These are phyloP conservation scores for Linhomoeus sp. DNA, from an alignment of 2,888 invertebrate species.

Conservation along the genomic window DNA sequence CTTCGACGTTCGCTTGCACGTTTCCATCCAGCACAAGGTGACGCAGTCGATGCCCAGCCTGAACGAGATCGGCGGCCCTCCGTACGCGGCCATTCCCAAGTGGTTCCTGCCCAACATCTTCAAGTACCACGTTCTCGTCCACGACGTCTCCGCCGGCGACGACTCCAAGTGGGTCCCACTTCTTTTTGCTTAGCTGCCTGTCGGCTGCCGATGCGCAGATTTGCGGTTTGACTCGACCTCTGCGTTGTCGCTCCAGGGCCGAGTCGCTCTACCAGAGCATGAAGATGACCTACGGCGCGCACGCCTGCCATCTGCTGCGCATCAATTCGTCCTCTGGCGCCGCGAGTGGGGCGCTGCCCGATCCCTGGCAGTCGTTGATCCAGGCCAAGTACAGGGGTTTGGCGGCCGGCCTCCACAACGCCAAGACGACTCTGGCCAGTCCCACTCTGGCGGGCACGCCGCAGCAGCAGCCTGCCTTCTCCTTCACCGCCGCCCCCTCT, in stretches of 20 bases:
- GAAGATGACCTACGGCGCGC: slow-evolving; percentile 63
- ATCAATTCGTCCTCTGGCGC: slow-evolving; percentile 48
- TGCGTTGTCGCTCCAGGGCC: slow-evolving; percentile 40
- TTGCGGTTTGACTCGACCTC: no score
- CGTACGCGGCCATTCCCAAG: slow-evolving; percentile 12
- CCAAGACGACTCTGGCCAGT: slow-evolving; percentile 7
- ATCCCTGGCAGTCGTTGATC: slow-evolving; percentile 66
- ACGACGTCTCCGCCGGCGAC: slow-evolving; percentile 45
- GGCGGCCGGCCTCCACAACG: slow-evolving; percentile 11
- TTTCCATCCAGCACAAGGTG: no score
- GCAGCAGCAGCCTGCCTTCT: no score
- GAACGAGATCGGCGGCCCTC: no score
- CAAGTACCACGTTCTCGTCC: slow-evolving; percentile 68
- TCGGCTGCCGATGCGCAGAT: no score
- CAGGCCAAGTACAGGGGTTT: slow-evolving; percentile 28
- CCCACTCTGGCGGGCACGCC: no score
- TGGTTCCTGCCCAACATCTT: slow-evolving; percentile 49
- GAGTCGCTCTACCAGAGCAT: slow-evolving; percentile 60
- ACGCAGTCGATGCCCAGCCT: no score
- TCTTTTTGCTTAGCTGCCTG: slow-evolving; percentile 1
- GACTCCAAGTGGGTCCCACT: slow-evolving; percentile 46
- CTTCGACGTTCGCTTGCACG: no score
- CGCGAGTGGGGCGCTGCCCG: slow-evolving; percentile 37
- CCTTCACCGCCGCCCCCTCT: no score
- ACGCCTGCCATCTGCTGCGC: slow-evolving; percentile 66